Evolutionary conservation across 35 echinoderm and acorn worm species (phyloP).

Genomic region (Heliocidaris tuberculata): DNA sequence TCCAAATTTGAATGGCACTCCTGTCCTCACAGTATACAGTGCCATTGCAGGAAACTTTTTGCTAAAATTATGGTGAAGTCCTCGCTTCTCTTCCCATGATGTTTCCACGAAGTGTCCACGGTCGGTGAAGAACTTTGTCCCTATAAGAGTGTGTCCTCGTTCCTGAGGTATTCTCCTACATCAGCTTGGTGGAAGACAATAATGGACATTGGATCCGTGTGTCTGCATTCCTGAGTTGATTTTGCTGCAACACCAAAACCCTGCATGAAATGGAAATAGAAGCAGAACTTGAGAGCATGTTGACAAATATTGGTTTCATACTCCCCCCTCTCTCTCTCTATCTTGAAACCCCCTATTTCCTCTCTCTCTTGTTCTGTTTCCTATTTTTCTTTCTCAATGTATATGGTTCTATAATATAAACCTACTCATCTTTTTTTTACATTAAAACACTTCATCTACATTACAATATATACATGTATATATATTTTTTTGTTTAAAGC

Average conservation of each 20-base stretch:
- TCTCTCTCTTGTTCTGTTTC: too few species aligned
- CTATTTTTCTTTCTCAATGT: too few species aligned
- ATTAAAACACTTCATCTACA: too few species aligned
- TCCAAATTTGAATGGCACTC: too few species aligned
- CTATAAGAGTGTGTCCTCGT: constrained; percentile 80
- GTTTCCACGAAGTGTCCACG: background rate
- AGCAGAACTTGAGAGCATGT: background rate
- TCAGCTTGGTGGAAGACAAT: constrained; percentile 98
- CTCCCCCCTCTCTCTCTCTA: background rate
- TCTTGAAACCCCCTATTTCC: background rate
- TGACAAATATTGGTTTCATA: background rate
- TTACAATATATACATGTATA: too few species aligned
- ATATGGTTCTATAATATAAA: too few species aligned
- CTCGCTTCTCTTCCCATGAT: background rate
- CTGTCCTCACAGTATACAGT: too few species aligned
- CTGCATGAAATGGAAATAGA: constrained; percentile 50
- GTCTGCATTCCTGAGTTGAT: constrained; percentile 94
- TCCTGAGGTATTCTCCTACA: constrained; percentile 92
- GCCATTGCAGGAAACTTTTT: too few species aligned
- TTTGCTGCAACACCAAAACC: constrained; percentile 97
- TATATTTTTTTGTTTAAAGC: too few species aligned
- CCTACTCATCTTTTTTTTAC: too few species aligned
- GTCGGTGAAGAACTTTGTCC: background rate
- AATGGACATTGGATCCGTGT: constrained; percentile 84
- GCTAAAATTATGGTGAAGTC: background rate